Conservation (phyloP, 2,113 vertebrate species). For the Ctenodactylus gundi region DNA sequence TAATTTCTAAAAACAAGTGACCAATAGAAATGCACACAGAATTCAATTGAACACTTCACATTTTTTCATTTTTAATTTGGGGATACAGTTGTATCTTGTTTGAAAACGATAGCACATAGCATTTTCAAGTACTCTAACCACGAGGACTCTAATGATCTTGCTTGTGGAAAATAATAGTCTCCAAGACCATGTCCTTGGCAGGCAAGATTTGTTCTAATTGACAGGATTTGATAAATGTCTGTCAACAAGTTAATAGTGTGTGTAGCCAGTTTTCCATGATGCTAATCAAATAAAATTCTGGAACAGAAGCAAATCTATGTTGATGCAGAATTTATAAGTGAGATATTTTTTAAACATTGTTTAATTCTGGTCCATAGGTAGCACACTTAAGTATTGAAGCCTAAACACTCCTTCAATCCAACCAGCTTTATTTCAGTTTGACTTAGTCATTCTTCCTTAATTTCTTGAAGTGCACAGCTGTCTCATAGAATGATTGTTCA, state of each 20-base stretch:
- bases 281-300: slow-evolving; percentile 1
- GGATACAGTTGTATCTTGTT: neutral
- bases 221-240: neutral
- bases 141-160: neutral
- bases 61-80: neutral
- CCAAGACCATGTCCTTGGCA: neutral
- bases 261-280: neutral
- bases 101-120: neutral
- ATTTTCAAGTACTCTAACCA: neutral
- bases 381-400: slow-evolving; percentile 2
- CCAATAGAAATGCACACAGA: neutral
- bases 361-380: slow-evolving; percentile 42
- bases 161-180: neutral
- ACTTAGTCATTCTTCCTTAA: slow-evolving; percentile 29
- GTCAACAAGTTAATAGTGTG: neutral
- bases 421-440: slow-evolving; percentile 23
- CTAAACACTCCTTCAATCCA: slow-evolving; percentile 40
- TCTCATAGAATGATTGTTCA: neutral
- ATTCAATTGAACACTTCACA: neutral
- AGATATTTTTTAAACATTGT: slow-evolving; percentile 39
- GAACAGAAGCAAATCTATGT: neutral
- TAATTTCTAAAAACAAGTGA: slow-evolving; percentile 4
- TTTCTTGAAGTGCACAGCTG: neutral
- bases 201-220: neutral
- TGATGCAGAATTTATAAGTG: neutral